These are phyloP conservation scores for Apostichopus japonicus DNA, from an alignment of 35 echinoderm and acorn worm genomes.

Conservation along the genomic window DNA sequence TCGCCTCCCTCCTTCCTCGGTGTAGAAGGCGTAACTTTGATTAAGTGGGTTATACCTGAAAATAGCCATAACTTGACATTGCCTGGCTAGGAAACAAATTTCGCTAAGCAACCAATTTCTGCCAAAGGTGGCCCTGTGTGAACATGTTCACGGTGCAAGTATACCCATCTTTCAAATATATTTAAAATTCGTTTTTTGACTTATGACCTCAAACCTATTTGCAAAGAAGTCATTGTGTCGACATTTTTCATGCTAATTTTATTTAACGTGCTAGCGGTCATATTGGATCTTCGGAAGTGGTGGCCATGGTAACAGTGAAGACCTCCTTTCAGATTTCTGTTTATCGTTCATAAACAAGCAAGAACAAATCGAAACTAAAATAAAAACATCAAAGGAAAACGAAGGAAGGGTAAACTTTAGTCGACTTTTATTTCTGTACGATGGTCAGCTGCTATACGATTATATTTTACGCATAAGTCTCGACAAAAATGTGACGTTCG, in stretches of 20 bases:
- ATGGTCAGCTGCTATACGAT: constrained; percentile 14
- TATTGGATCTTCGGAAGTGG: not conserved
- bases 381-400: not conserved
- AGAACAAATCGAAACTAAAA: constrained; percentile 36
- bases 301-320: constrained; percentile 18
- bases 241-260: not conserved
- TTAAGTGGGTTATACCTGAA: too few species aligned
- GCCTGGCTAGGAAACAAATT: too few species aligned
- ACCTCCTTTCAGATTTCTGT: not conserved
- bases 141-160: too few species aligned
- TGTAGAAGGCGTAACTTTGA: too few species aligned
- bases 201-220: not conserved
- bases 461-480: not conserved
- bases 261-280: not conserved
- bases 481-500: constrained; percentile 23
- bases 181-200: too few species aligned
- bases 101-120: too few species aligned
- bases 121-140: too few species aligned
- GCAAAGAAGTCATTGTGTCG: not conserved
- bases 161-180: too few species aligned
- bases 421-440: not conserved
- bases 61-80: too few species aligned
- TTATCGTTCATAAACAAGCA: constrained; percentile 29
- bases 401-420: not conserved
- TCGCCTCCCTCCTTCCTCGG: too few species aligned